Evolutionary conservation across 2,888 invertebrate genomes (phyloP).

Genomic region (Phyto melanocephala): DNA sequence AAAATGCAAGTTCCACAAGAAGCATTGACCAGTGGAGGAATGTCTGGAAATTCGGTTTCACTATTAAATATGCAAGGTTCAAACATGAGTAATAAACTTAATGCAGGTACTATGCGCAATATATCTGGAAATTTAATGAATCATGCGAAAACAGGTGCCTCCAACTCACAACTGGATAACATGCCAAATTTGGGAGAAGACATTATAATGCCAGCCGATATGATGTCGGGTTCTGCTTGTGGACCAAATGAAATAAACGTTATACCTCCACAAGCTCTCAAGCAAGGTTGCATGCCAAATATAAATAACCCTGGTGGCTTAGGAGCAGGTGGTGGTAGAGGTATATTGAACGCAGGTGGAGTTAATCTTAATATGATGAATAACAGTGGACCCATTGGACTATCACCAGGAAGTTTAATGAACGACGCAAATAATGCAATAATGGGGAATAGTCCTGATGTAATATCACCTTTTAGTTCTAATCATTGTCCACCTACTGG

Average conservation of each 20-base stretch:
- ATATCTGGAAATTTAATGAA: constrained; percentile 64
- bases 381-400: constrained; percentile 53
- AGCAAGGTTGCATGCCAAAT: constrained; percentile 54
- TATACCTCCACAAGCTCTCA: constrained; percentile 61
- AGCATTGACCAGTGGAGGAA: constrained; percentile 30
- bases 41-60: constrained; percentile 32
- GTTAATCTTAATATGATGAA: constrained; percentile 61
- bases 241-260: constrained; percentile 36
- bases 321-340: constrained; percentile 23
- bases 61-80: constrained; percentile 62
- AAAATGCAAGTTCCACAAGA: constrained; percentile 45
- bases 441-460: constrained; percentile 63
- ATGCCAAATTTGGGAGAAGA: constrained; percentile 73
- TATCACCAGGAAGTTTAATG: constrained; percentile 68
- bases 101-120: constrained; percentile 67
- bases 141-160: constrained; percentile 51
- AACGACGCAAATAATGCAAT: constrained; percentile 64
- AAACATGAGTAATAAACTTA: constrained; percentile 54
- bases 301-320: constrained; percentile 64
- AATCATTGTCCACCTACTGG: constrained; percentile 58
- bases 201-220: constrained; percentile 67
- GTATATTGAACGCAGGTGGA: constrained; percentile 65
- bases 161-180: constrained; percentile 57
- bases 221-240: constrained; percentile 61
- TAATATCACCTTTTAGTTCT: constrained; percentile 56